A percentile compares a stretch with the other conserved stretches of the same genome.
Evolutionary conservation across 2,888 invertebrate species (phyloP).

Genomic region (Trissoscelio sp.): DNA sequence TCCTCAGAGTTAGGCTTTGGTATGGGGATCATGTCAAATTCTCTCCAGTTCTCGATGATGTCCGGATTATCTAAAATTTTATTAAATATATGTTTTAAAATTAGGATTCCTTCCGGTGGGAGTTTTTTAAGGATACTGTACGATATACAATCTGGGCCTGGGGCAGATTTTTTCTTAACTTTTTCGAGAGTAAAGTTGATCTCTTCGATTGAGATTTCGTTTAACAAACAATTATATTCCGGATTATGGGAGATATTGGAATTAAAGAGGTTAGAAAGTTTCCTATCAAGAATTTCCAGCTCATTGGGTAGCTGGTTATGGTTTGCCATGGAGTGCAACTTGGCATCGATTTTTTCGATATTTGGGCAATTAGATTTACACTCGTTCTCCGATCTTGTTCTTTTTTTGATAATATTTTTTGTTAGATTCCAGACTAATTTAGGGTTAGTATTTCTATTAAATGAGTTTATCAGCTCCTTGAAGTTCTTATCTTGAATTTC

Average conservation of each 20-base stretch:
- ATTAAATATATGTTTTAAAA: too few species aligned
- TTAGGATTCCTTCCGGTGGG: background rate
- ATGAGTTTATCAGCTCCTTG: background rate
- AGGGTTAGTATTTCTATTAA: background rate
- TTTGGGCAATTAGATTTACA: conserved; percentile 9
- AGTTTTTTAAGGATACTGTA: background rate
- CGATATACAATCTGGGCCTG: background rate
- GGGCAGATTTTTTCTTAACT: background rate
- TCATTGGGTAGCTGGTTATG: background rate
- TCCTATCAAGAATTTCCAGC: too few species aligned
- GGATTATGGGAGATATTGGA: too few species aligned
- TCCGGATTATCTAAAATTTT: background rate
- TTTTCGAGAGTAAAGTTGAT: background rate
- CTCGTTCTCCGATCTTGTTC: background rate
- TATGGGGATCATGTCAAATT: background rate
- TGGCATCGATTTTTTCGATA: background rate
- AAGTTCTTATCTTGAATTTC: too few species aligned
- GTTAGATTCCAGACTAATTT: conserved; percentile 4
- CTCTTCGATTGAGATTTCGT: background rate
- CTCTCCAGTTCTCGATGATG: background rate
- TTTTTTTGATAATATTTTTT: conserved; percentile 19
- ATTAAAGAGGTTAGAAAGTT: background rate
- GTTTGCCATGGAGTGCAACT: background rate
- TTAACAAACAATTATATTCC: too few species aligned
- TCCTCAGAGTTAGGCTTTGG: conserved; percentile 5